phyloP scores from a whole-genome alignment of 2,888 invertebrate species.

The Melinaea menophilus region DNA sequence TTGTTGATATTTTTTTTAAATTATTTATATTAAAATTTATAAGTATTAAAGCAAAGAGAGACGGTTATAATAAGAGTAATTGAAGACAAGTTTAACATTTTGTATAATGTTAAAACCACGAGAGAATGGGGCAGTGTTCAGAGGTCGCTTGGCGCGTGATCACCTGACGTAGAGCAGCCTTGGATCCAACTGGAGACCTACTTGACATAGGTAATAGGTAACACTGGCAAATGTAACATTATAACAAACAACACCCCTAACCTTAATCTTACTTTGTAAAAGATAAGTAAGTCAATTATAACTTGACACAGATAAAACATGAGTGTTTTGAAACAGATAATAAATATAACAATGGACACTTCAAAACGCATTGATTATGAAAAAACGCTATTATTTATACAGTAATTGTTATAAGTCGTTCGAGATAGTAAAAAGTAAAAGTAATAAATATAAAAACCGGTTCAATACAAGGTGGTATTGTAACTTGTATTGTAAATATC shows the following conservation, averaged over 20 bases:
- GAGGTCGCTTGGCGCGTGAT: conserved; percentile 57
- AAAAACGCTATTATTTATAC: too few relatives aligned
- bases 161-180: conserved; percentile 50
- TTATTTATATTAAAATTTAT: too few relatives aligned
- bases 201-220: conserved; percentile 19
- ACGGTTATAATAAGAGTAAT: not conserved
- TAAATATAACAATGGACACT: not conserved
- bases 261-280: too few relatives aligned
- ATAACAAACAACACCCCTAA: too few relatives aligned
- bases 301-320: too few relatives aligned
- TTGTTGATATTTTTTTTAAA: not conserved
- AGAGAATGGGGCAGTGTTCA: conserved; percentile 30
- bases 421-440: conserved; percentile 1
- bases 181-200: conserved; percentile 31
- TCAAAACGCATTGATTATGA: conserved; percentile 6
- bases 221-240: too few relatives aligned
- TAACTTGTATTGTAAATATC: conserved; percentile 3
- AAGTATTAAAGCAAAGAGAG: too few relatives aligned
- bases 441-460: conserved; percentile 1
- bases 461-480: not conserved
- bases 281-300: too few relatives aligned
- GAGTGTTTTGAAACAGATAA: too few relatives aligned
- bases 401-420: not conserved
- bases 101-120: conserved; percentile 8
- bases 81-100: not conserved